phyloP scores from a whole-genome alignment of 2,797 vertebrate species.

The Phrynocephalus guinanensis region DNA sequence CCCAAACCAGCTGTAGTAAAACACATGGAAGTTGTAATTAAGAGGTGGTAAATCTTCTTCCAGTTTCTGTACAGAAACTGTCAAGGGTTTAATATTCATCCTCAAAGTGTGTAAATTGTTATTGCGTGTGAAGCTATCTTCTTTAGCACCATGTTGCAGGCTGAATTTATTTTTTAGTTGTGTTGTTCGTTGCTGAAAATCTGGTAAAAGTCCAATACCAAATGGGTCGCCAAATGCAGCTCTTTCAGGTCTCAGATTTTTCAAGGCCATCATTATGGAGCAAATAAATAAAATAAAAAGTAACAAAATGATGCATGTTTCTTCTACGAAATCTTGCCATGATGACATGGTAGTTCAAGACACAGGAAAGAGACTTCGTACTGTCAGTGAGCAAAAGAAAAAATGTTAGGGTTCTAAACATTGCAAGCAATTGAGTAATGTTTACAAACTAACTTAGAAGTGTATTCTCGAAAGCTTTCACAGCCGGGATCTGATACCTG shows the following conservation, averaged over 20 bases:
- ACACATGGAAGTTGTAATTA: slow-evolving; percentile 93
- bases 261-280: slow-evolving; percentile 87
- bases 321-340: slow-evolving; percentile 94
- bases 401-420: slow-evolving; percentile 51
- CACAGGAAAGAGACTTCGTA: slow-evolving; percentile 62
- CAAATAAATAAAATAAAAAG: slow-evolving; percentile 87
- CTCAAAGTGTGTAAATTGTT: slow-evolving; percentile 58
- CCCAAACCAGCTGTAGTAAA: slow-evolving; percentile 96
- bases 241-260: slow-evolving; percentile 85
- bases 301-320: slow-evolving; percentile 84
- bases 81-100: slow-evolving; percentile 64
- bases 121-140: slow-evolving; percentile 62
- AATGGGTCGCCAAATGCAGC: slow-evolving; percentile 79
- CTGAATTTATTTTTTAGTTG: slow-evolving; percentile 64
- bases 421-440: neutral
- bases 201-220: slow-evolving; percentile 79
- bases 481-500: too few species aligned
- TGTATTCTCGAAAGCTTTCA: too few species aligned
- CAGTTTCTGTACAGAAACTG: slow-evolving; percentile 68
- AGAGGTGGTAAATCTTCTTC: slow-evolving; percentile 82
- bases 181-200: slow-evolving; percentile 70
- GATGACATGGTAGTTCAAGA: slow-evolving; percentile 80
- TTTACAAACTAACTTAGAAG: neutral
- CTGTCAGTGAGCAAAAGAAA: slow-evolving; percentile 71
- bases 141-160: slow-evolving; percentile 56